These are phyloP conservation scores for Panzeria rudis DNA, from an alignment of 2,888 invertebrate species.

Conservation along the genomic window DNA sequence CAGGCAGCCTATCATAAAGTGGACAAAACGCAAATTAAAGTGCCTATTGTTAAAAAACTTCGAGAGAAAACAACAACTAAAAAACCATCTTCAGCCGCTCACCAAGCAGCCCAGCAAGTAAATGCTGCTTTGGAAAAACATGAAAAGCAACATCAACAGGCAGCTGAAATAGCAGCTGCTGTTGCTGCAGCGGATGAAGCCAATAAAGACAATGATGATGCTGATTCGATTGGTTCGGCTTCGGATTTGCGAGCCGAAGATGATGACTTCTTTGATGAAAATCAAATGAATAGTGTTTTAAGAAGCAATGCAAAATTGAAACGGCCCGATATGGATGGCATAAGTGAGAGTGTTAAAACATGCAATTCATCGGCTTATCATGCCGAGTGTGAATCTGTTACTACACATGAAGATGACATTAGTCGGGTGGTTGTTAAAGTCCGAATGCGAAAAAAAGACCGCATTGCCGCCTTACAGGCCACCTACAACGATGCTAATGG, in stretches of 20 bases:
- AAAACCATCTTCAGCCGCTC: constrained; percentile 79
- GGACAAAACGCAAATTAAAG: constrained; percentile 83
- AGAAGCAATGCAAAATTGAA: constrained; percentile 76
- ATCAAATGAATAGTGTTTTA: constrained; percentile 77
- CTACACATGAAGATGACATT: constrained; percentile 86
- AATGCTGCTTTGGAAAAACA: constrained; percentile 75
- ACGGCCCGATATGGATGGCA: constrained; percentile 84
- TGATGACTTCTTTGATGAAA: constrained; percentile 84
- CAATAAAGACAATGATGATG: constrained; percentile 84
- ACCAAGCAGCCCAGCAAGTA: constrained; percentile 79
- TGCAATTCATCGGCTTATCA: constrained; percentile 89
- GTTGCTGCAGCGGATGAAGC: constrained; percentile 72
- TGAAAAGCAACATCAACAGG: constrained; percentile 76
- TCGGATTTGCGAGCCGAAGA: constrained; percentile 87
- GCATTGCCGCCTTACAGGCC: constrained; percentile 76
- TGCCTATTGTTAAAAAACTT: constrained; percentile 84
- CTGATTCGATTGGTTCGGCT: constrained; percentile 89
- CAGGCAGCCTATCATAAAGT: constrained; percentile 85
- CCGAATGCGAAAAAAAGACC: constrained; percentile 84
- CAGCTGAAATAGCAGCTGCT: constrained; percentile 73
- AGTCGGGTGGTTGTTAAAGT: constrained; percentile 85
- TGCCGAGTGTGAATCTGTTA: constrained; percentile 89
- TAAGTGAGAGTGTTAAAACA: constrained; percentile 87
- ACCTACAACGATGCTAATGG: constrained; percentile 55
- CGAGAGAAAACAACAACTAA: constrained; percentile 83